Evolutionary conservation across 1,140 invertebrate species (phyloP), one percentile per base, ranked within the genome.

Genomic region (Maniola jurtina): DNA sequence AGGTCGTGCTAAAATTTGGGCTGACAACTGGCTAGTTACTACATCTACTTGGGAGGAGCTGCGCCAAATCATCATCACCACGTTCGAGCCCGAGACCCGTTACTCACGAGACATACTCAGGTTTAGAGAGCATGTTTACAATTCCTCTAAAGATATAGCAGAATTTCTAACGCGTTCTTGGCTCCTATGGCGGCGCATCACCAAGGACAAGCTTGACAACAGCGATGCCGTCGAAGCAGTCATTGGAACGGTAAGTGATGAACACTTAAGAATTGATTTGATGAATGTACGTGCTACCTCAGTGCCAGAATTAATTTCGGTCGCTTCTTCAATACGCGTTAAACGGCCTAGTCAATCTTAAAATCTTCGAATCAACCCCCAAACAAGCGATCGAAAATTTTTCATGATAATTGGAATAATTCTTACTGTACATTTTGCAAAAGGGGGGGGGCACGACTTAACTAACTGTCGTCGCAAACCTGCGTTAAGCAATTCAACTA

Each of bases 121-220:
- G 8, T 76, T 81, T 34, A 61, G 75, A 54, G 76, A 81, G 56
- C 75, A 81, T 64, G 33, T 42, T 42, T 77, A 77, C 14, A 66
- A 77, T 47, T 15, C 40, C 3, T 35, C 42, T 5, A 74, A 79
- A 50, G 68, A 79, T 50, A 67, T 77, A 7, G 38, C 75, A 0
- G 48, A 74, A 58, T 74, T 74, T 50, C 6, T 77, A 5, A 68
- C 75, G 9, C 70, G 47, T 16, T 42, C 62, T 0, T 77, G 75
- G 72, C 15, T 77, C 10, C 16, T 77, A 6, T 77, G 74, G 68
- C 47, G 66, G 4, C 56, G 74, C 11, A 16, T 76, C n/a, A 73
- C 71, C 9, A 69, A 67, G 50, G 74, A 76, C 42, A 73, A 68
- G 70, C 55, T 73, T 5, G 13, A 6, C 8, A 25, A 72, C 33